Base-by-base conservation (phyloP, 92 coral and sea anemone genomes). In the Bergia puertoricense region DNA sequence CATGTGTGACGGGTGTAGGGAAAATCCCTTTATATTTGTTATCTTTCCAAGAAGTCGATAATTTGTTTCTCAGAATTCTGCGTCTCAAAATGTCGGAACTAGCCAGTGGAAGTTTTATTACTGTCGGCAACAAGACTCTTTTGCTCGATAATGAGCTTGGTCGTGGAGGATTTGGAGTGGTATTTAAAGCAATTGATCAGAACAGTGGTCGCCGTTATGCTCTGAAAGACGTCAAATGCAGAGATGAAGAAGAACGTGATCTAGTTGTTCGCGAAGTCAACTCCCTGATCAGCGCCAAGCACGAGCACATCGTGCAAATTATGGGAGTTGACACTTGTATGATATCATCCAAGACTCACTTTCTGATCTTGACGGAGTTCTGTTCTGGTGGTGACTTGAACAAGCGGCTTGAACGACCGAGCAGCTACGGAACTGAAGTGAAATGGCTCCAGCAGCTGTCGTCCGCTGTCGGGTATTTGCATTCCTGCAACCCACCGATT, bases 371-470 rank as follows among this genome's bases (percentile, higher is more conserved):
- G 39, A 88, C 87, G 9, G 89, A 86, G 40, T 88, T 88, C 75
- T 88, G 90, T 73, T 68, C 90, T 46, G 90, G 90, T 11, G 90
- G 90, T n/a, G 86, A 88, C 68, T 88, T 88, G 30, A 88, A 88
- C n/a, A 40, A 74, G 22, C 90, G 87, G 8, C 86, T 88, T 73
- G 86, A 88, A 45, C 54, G 86, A 13, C 72, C 77, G 42, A 88
- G 90, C 66, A 80, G 81, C 77, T 30, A 76, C 38, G 73, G 68
- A 14, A 81, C 48, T 1, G 86, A 88, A 43, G 43, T 80, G 50
- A 81, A 88, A 54, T 88, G 90, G 90, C 77, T 88, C 1, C 73
- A 75, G 36, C 90, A 88, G 20, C 79, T 88, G 51, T 81, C 90
- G 9, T 44, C 78, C 20, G 90, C 90, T 4, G 39, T 88, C 42